Conservation (phyloP, 2,888 invertebrate species). For the Drosophila birchii region DNA sequence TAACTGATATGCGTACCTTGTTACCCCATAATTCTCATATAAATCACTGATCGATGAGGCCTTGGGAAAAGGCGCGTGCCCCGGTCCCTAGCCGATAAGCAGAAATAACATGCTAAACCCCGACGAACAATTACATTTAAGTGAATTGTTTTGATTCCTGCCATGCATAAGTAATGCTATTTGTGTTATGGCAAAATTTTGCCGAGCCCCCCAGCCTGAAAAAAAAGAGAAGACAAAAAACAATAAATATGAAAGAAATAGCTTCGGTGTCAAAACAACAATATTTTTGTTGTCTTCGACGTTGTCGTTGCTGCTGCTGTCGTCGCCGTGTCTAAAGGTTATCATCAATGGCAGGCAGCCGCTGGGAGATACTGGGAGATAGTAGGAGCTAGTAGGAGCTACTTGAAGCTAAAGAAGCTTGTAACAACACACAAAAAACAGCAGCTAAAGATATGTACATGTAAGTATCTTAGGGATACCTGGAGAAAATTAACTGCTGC, state of each 20-base stretch:
- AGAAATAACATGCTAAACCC: constrained; percentile 1
- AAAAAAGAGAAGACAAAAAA: constrained; percentile 44
- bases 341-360: constrained; percentile 53
- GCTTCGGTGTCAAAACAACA: constrained; percentile 46
- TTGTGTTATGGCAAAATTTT: constrained; percentile 27
- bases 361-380: not conserved
- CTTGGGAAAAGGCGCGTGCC: constrained; percentile 28
- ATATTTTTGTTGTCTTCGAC: constrained; percentile 41
- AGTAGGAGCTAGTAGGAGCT: not conserved
- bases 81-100: not conserved
- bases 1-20: constrained; percentile 62
- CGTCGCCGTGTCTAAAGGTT: constrained; percentile 67
- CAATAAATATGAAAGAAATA: constrained; percentile 19
- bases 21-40: constrained; percentile 4
- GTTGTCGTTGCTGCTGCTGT: constrained; percentile 25
- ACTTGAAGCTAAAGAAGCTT: not conserved
- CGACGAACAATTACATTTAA: constrained; percentile 9
- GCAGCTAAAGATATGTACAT: not conserved
- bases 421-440: not conserved
- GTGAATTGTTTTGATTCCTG: constrained; percentile 28
- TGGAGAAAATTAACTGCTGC: constrained; percentile 14
- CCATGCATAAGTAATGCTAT: constrained; percentile 22
- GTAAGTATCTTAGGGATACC: constrained; percentile 51
- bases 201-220: constrained; percentile 68
- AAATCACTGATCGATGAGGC: constrained; percentile 19